Base-by-base conservation (phyloP, 2,888 invertebrate species). In the Minunthozetes semirufus region DNA sequence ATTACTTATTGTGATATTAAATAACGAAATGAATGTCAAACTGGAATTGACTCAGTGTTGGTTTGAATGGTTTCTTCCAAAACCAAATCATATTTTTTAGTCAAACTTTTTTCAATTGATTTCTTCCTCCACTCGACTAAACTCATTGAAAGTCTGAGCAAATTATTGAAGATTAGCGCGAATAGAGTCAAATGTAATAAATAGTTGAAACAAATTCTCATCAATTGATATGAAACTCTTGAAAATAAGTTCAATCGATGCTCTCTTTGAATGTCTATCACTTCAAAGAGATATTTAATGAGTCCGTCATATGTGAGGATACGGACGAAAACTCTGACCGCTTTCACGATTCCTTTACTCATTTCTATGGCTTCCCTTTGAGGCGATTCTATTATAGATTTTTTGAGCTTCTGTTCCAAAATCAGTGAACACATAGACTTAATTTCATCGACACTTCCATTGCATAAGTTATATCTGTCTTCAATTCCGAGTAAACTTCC, bases 401-500 rank as follows among this genome's bases (percentile, higher is more conserved):
- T 73, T 56, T 72, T 72, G 17, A 77, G 73, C 6, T 77, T 75
- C 22, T 76, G 66, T 1, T 76, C 63, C 13, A 77, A 53, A 25
- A 78, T 33, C 6, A 17, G 27, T 3, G 76, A 13, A 53, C 77
- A 78, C 3, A 76, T 70, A 1, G 22, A 29, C 15, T 70, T 19
- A 0, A 75, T 74, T 22, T 78, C 63, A 0, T 63, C 22, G 22
- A 74, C 72, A 48, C 46, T 72, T 11, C 77, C 77, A 11, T 59
- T 27, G 48, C 78, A 78, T 13, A 79, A 61, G 63, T 79, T 79
- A 25, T 76, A 78, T 29, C 76, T 76, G 79, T 94, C 92, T 78
- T 91, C 88, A 76, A 94, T 88, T 2, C 95, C 95, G 78, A 94
- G 85, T 81, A 92, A 84, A 80, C 89, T 86, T 0, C 93, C 93